These are phyloP conservation scores for Oasisia sp. DNA, from an alignment of 2,888 invertebrate species.

Conservation along the genomic window DNA sequence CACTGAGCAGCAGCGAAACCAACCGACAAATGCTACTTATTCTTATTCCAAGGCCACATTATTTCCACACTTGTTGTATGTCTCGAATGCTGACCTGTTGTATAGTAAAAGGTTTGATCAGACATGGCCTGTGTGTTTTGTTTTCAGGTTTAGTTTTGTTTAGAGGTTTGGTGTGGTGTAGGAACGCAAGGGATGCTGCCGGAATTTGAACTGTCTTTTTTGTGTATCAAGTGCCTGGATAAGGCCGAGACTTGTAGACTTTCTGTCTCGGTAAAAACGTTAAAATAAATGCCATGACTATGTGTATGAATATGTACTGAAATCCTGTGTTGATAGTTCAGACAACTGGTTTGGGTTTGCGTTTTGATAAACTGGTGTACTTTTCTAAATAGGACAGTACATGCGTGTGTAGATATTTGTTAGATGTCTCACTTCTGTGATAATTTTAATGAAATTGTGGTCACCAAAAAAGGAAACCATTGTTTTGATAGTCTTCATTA, in stretches of 20 bases:
- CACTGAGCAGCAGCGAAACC: neutral
- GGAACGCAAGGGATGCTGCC: neutral
- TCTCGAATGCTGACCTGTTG: neutral
- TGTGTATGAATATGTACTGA: neutral
- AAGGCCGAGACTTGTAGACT: neutral
- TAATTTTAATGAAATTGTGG: too few relatives aligned
- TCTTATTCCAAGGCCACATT: neutral
- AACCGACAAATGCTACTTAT: neutral
- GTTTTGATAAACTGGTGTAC: too few relatives aligned
- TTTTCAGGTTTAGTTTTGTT: neutral
- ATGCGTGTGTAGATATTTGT: too few relatives aligned
- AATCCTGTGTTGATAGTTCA: neutral
- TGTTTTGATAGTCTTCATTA: neutral
- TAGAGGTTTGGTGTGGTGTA: neutral
- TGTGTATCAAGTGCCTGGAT: neutral
- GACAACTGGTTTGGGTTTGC: neutral
- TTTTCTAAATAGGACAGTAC: neutral
- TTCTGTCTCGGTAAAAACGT: neutral
- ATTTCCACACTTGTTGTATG: neutral
- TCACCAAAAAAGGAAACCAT: too few relatives aligned
- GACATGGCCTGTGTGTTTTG: neutral
- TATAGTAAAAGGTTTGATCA: neutral
- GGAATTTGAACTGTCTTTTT: slow-evolving; percentile 9
- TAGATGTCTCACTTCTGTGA: too few relatives aligned
- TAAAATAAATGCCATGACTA: neutral